These are phyloP conservation scores for Lamprotornis superbus DNA, from an alignment of 2,113 vertebrate genomes.

Conservation along the genomic window DNA sequence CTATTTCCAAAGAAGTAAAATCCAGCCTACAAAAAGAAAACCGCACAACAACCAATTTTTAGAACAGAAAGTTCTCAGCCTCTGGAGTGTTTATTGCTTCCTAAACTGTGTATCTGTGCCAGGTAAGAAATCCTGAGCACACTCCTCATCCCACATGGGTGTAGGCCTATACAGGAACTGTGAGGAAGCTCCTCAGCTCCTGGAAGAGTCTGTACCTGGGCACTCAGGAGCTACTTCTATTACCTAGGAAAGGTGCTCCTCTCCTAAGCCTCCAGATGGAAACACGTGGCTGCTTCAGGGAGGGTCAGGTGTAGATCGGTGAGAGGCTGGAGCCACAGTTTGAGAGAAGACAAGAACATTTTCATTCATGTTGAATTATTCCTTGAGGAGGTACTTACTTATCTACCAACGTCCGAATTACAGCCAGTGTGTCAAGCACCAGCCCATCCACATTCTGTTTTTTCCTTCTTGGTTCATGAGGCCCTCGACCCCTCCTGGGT, in stretches of 20 bases:
- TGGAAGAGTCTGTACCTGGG: neutral
- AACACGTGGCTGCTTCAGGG: neutral
- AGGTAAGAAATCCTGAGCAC: neutral
- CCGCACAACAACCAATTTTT: neutral
- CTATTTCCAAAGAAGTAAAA: slow-evolving; percentile 22
- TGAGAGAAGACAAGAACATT: slow-evolving; percentile 53
- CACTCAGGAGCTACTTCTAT: slow-evolving; percentile 11
- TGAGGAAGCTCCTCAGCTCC: slow-evolving; percentile 18
- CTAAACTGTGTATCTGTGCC: neutral
- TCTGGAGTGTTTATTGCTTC: neutral
- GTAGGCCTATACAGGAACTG: neutral
- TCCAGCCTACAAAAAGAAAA: slow-evolving; percentile 20
- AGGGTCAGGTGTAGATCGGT: slow-evolving; percentile 1
- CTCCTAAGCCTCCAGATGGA: slow-evolving; percentile 39
- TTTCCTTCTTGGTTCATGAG: slow-evolving; percentile 95
- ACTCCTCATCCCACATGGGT: neutral
- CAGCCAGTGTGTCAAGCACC: slow-evolving; percentile 95
- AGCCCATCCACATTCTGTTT: slow-evolving; percentile 97
- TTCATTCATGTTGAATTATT: neutral
- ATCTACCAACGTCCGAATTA: slow-evolving; percentile 97
- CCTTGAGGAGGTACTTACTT: slow-evolving; percentile 84
- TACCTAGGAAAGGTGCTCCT: slow-evolving; percentile 49
- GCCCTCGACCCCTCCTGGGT: slow-evolving; percentile 90
- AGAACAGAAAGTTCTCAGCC: neutral
- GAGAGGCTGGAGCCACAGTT: slow-evolving; percentile 49